Evolutionary conservation across 2,888 invertebrate species (phyloP).

Genomic region (Teleogryllus oceanicus): DNA sequence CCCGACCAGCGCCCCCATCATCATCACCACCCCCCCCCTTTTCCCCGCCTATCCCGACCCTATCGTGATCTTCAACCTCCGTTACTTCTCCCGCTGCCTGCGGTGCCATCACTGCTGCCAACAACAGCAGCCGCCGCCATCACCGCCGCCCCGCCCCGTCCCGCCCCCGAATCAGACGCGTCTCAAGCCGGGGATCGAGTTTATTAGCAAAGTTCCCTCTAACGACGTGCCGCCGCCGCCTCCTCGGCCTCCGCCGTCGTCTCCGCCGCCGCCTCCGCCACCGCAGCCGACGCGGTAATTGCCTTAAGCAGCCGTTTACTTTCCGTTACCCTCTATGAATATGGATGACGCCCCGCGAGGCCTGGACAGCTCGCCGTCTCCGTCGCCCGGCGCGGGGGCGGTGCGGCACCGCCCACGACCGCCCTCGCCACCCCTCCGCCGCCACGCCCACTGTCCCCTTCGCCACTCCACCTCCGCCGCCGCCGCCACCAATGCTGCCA

Average conservation of each 20-base stretch:
- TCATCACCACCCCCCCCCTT: too few relatives aligned
- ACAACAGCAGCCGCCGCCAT: too few relatives aligned
- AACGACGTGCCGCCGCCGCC: background rate
- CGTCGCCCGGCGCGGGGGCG: too few relatives aligned
- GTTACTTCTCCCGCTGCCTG: background rate
- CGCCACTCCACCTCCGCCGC: too few relatives aligned
- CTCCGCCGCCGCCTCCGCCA: background rate
- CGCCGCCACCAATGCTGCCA: too few relatives aligned
- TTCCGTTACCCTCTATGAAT: constrained; percentile 1
- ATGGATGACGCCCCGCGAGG: constrained; percentile 6
- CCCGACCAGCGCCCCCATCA: rapidly evolving
- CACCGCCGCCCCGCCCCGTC: background rate
- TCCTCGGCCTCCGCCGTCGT: background rate
- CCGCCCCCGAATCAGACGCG: background rate
- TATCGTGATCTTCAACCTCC: background rate
- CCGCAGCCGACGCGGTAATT: background rate
- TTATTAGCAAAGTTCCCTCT: constrained; percentile 9
- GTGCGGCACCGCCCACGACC: too few relatives aligned
- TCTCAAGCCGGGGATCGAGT: background rate
- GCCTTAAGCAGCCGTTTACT: constrained; percentile 2
- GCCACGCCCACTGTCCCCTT: too few relatives aligned
- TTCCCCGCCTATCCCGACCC: background rate
- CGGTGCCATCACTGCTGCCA: too few relatives aligned
- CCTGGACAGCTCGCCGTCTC: background rate
- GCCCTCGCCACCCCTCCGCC: too few relatives aligned